These are phyloP conservation scores for Dendropsophus ebraccatus DNA, from an alignment of 2,113 vertebrate species.

Conservation along the genomic window DNA sequence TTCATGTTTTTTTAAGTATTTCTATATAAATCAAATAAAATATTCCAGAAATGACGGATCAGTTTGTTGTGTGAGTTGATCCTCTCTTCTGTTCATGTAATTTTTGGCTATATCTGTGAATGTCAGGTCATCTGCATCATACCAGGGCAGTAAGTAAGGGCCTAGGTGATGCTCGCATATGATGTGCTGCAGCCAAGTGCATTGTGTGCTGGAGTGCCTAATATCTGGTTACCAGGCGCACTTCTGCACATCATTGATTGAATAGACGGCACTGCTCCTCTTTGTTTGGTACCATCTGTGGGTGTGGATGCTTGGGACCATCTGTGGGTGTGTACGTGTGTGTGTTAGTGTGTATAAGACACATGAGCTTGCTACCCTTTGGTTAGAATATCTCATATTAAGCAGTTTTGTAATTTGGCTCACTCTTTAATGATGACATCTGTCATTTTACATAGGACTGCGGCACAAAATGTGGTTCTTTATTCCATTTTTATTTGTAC, in stretches of 20 bases:
- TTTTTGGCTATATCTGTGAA: background rate
- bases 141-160: background rate
- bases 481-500: no score
- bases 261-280: background rate
- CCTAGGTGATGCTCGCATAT: background rate
- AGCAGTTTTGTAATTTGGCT: background rate
- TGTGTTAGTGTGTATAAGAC: background rate
- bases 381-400: background rate
- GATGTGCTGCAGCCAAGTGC: background rate
- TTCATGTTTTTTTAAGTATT: constrained; percentile 99
- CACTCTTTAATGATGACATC: background rate
- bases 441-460: constrained; percentile 2
- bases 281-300: background rate
- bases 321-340: background rate
- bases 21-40: constrained; percentile 99
- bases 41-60: constrained; percentile 82
- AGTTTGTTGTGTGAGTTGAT: constrained; percentile 68
- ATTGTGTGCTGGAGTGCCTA: background rate
- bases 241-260: background rate
- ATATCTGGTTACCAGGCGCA: background rate
- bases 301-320: background rate
- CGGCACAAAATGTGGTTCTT: background rate
- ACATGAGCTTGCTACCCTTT: background rate
- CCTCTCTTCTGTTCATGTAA: background rate
- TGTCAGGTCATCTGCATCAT: background rate